These are phyloP conservation scores for Chinchilla lanigera DNA, from an alignment of 2,113 vertebrate genomes.

Conservation along the genomic window DNA sequence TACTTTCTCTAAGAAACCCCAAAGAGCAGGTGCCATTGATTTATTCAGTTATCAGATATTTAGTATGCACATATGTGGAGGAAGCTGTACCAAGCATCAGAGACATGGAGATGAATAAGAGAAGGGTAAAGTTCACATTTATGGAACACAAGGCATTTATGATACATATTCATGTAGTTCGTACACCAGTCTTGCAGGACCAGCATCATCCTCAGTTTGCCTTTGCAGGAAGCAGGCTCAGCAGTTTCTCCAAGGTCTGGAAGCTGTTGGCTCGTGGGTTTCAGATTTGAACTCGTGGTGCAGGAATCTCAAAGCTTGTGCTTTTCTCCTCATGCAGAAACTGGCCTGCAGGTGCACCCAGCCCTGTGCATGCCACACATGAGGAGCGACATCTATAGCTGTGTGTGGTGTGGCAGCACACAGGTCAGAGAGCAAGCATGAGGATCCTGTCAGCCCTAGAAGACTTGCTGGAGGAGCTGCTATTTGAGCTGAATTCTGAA, in stretches of 20 bases:
- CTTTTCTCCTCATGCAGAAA: background rate
- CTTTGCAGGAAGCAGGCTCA: background rate
- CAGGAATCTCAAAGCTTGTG: background rate
- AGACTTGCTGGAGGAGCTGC: background rate
- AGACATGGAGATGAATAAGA: background rate
- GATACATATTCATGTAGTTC: background rate
- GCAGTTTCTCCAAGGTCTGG: background rate
- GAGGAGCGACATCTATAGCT: background rate
- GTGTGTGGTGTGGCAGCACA: accelerated
- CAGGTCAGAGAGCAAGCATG: background rate
- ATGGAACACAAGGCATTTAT: background rate
- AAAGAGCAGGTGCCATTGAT: background rate
- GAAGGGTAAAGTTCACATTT: background rate
- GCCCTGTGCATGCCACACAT: background rate
- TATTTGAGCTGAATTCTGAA: background rate
- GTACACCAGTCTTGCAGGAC: background rate
- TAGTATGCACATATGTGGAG: background rate
- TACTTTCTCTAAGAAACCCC: background rate
- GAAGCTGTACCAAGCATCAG: background rate
- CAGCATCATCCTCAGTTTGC: background rate
- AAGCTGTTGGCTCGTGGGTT: background rate
- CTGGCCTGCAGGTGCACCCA: background rate
- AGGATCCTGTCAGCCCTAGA: background rate
- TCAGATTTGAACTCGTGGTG: background rate
- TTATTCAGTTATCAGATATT: constrained; percentile 4